Evolutionary conservation across 2,113 vertebrate species (phyloP), one percentile per base, ranked within the genome.

Genomic region (Sturnira hondurensis): DNA sequence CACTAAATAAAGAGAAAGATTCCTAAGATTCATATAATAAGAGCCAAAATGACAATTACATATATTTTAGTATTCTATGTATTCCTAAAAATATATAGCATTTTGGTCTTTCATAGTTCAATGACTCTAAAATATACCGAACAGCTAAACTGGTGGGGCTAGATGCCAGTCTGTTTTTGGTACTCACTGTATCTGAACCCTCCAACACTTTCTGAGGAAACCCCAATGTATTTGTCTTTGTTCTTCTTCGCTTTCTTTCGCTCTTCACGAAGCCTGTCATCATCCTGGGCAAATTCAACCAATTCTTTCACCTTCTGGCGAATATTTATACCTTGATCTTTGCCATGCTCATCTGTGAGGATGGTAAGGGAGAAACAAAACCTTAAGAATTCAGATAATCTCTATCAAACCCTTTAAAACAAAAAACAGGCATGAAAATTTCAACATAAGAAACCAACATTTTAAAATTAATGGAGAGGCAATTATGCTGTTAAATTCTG

Each of bases 221-320:
- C 99, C 16, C 99, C 99, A 71, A 99, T 98, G 86, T 99, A 99
- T 98, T 99, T 99, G 98, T 99, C 99, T 98, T 99, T 99, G 98
- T 99, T 99, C 98, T 99, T 99, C 98, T 99, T 99, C 12, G 99
- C 99, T 96, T 99, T 99, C 98, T 99, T 99, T 95, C 99, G 98
- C 97, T 99, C 99, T 97, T 99, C 99, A 88, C 99, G 98, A 20
- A 99, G 98, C 70, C 99, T 97, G 70, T 99, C 99, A 10, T 99
- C 99, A n/a, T 99, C 99, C 95, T 99, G 99, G 87, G 99, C 99
- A 97, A 99, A 99, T 36, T 99, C 99, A 86, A 99, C 99, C 98
- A 99, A 95, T 97, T 99, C 99, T 98, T 99, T 99, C 91, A 99
- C 99, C 95, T 99, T 99, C 98, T 99, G 99, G 86, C 99, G 99